Evolutionary conservation across 1,140 invertebrate genomes (phyloP), one percentile per base, ranked within the genome.

Genomic region (Luehdorfia chinensis): DNA sequence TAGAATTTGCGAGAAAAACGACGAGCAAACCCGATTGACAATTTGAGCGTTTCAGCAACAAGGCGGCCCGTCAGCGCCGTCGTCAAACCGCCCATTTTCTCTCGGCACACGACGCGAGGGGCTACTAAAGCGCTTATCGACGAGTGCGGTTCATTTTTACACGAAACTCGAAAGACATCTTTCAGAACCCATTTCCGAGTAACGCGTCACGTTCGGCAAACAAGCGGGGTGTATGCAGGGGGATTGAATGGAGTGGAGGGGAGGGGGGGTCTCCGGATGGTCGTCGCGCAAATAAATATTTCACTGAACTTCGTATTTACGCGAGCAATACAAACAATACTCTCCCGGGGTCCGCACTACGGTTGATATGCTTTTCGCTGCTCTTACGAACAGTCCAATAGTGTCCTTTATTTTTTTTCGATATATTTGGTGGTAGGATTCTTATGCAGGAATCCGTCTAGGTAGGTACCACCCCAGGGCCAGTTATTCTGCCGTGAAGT

Each of bases 201-300:
- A 47, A 47, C 43, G 19, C 37, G 62, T 63, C 67, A 68, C 67
- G 67, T 71, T 68, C 67, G 25, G 36, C 62, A 71, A 68, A 67
- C 65, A 63, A 15, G 25, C 11, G 19, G 1, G 33, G 8, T 3
- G 33, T 21, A 15, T n/a, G n/a, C n/a, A 8, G 18, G 14, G 15
- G 32, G 14, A 7, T 8, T n/a, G 2, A 18, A n/a, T 6, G 18
- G 16, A 8, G 33, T 1, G 11, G 5, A 14, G 8, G n/a, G 21
- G 7, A 11, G 36, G 1, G 9, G 11, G 12, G 11, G 8, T 49
- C 49, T 53, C 55, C 53, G 58, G 61, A 60, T 58, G 62, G 49
- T 50, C 48, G 54, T 49, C 44, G 46, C 31, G 46, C 57, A 66
- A 72, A 72, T 72, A 72, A 72, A 72, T 72, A 68, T 66, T 68